phyloP scores from a whole-genome alignment of 1,140 invertebrate genomes.

The Brachionus rotundiformis region DNA sequence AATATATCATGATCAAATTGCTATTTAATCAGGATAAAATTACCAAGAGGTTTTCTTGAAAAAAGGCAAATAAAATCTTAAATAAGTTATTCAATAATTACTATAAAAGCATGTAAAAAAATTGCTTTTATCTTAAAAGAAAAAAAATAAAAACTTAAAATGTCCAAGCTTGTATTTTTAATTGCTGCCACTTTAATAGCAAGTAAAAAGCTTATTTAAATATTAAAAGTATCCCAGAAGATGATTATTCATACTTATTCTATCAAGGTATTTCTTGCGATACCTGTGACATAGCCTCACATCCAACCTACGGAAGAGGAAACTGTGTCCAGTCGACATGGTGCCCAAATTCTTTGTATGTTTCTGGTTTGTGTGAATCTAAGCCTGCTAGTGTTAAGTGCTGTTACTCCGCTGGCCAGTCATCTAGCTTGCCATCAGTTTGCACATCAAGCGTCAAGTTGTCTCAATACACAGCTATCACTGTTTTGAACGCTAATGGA shows the following conservation, averaged over 20 bases:
- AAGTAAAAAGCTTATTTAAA: too few species aligned
- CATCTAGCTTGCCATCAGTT: background rate
- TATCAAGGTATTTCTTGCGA: background rate
- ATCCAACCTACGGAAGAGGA: conserved; percentile 35
- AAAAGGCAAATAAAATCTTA: background rate
- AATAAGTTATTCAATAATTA: background rate
- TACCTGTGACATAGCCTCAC: background rate
- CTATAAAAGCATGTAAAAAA: background rate
- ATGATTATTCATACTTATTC: background rate
- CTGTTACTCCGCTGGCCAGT: conserved; percentile 10
- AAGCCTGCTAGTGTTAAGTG: conserved; percentile 40
- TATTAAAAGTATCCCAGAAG: too few species aligned
- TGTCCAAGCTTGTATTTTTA: background rate
- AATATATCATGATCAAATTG: background rate
- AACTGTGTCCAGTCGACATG: background rate
- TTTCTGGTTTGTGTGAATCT: conserved; percentile 35
- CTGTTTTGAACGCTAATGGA: background rate
- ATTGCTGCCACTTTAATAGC: background rate
- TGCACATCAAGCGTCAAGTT: conserved; percentile 9
- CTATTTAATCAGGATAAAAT: background rate
- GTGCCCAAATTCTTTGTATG: conserved; percentile 34
- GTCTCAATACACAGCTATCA: conserved; percentile 15
- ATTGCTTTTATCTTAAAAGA: background rate
- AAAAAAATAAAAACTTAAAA: background rate
- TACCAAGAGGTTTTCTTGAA: background rate